phyloP scores from a whole-genome alignment of 2,113 vertebrate genomes.

The Anoplopoma fimbria region DNA sequence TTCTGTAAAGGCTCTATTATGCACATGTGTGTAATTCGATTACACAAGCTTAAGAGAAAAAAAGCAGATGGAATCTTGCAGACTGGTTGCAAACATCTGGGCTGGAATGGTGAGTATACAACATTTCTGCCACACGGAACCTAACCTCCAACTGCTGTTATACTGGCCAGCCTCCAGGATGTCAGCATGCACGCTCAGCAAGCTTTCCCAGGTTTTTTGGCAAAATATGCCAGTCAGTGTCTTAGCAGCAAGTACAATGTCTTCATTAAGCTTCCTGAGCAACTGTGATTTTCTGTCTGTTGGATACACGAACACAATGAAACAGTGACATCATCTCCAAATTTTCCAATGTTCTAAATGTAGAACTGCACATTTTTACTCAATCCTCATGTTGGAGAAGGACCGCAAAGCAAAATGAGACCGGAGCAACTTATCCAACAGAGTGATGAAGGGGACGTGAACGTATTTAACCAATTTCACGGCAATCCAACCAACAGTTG shows the following conservation, averaged over 20 bases:
- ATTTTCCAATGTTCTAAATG: not conserved
- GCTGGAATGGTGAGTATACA: too few species aligned
- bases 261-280: conserved; percentile 39
- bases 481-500: not conserved
- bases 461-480: not conserved
- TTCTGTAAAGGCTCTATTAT: too few species aligned
- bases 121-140: too few species aligned
- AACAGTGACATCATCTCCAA: conserved; percentile 14
- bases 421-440: not conserved
- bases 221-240: not conserved
- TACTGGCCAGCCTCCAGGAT: too few species aligned
- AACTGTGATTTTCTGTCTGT: conserved; percentile 41
- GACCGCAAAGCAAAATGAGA: not conserved
- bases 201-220: too few species aligned
- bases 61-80: too few species aligned
- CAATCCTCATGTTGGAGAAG: not conserved
- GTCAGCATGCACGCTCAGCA: too few species aligned
- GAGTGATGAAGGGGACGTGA: too few species aligned
- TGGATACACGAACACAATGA: conserved; percentile 38
- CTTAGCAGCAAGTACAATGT: conserved; percentile 31
- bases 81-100: too few species aligned
- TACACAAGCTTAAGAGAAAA: too few species aligned
- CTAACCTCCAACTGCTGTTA: too few species aligned
- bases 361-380: not conserved
- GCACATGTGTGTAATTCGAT: too few species aligned